Conservation (phyloP, 2,888 invertebrate species). For the Acanthosoma haemorrhoidale region DNA sequence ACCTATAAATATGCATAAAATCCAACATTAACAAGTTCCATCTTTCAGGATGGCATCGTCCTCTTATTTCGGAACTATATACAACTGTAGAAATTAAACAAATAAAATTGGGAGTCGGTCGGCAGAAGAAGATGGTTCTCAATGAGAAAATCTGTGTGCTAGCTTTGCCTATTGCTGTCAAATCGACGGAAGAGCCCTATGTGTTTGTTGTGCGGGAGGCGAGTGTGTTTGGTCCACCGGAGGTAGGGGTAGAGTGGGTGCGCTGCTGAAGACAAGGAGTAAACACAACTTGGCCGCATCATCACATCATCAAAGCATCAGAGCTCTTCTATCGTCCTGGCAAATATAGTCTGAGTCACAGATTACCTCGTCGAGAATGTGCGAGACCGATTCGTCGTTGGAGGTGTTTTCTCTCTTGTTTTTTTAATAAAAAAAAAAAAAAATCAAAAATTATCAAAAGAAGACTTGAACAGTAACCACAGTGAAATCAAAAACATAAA, state of each 20-base stretch:
- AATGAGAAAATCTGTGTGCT: constrained; percentile 16
- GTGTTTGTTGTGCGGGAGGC: constrained; percentile 9
- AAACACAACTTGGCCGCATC: constrained; percentile 17
- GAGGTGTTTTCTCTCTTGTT: not conserved
- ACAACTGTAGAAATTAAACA: not conserved
- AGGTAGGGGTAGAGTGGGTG: no score
- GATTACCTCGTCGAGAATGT: not conserved
- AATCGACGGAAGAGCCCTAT: constrained; percentile 21
- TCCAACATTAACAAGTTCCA: constrained; percentile 1
- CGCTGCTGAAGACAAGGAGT: not conserved
- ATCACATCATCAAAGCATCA: not conserved
- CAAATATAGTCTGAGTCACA: constrained; percentile 13
- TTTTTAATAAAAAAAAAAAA: not conserved
- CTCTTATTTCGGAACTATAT: constrained; percentile 14
- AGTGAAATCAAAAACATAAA: constrained; percentile 15
- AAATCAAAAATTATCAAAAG: not conserved
- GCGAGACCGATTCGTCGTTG: not conserved
- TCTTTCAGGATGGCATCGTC: not conserved
- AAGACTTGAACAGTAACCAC: not conserved
- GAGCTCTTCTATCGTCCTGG: constrained; percentile 23
- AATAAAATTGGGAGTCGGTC: not conserved
- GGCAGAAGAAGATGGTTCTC: not conserved
- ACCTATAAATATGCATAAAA: constrained; percentile 35
- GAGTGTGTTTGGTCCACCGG: no score
- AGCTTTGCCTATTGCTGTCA: not conserved